Conservation (phyloP, 2,888 invertebrate genomes). For the Orchesella flavescens region DNA sequence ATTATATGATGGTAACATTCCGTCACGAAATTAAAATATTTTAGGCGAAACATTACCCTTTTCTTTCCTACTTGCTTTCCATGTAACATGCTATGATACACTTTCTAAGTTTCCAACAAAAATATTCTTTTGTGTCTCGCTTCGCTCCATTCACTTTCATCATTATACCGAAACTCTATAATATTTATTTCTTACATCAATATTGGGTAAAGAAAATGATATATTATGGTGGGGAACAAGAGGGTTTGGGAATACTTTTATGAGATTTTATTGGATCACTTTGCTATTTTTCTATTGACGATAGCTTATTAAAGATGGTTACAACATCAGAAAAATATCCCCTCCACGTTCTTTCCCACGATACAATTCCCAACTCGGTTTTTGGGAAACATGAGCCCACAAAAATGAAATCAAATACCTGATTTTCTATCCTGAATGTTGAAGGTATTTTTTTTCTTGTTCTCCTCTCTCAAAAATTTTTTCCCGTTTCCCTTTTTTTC, state of each 20-base stretch:
- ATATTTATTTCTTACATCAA: too few species aligned
- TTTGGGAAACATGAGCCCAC: neutral
- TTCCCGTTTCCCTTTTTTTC: too few species aligned
- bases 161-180: too few species aligned
- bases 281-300: neutral
- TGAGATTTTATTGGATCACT: too few species aligned
- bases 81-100: neutral
- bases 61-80: neutral
- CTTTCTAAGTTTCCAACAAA: too few species aligned
- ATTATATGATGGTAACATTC: neutral
- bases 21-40: too few species aligned
- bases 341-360: neutral
- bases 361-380: neutral
- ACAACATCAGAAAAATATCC: neutral
- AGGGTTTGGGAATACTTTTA: too few species aligned
- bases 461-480: too few species aligned
- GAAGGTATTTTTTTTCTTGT: neutral
- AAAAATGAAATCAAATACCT: neutral
- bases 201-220: too few species aligned
- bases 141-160: too few species aligned
- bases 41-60: neutral
- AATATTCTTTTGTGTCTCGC: too few species aligned
- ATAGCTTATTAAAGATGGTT: neutral
- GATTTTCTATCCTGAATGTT: neutral
- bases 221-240: too few species aligned